Conservation (phyloP, 1,140 invertebrate genomes). For the Caligus rogercresseyi region DNA sequence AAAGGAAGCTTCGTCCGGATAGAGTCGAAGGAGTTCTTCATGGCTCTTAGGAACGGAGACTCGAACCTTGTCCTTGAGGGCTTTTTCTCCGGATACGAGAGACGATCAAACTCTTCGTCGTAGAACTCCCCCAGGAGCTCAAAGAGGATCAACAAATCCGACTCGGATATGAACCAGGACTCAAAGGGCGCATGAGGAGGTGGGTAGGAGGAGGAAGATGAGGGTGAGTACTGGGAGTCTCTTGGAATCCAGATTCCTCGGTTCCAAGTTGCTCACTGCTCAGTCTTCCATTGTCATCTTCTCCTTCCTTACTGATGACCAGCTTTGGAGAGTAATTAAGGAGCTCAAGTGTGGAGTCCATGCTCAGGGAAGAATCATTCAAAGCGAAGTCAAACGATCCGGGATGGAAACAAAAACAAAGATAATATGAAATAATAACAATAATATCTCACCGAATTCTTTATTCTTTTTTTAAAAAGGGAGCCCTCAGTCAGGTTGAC, state of each 20-base stretch:
- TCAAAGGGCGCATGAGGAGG: background rate
- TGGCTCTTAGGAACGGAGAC: background rate
- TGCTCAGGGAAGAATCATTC: too few relatives aligned
- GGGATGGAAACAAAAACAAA: too few relatives aligned
- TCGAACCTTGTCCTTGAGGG: background rate
- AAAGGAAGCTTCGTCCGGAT: background rate
- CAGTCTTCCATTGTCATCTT: background rate
- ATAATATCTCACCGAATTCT: too few relatives aligned
- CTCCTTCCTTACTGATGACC: background rate
- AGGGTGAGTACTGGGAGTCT: too few relatives aligned
- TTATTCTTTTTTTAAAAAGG: too few relatives aligned
- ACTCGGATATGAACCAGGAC: background rate
- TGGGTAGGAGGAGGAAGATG: too few relatives aligned
- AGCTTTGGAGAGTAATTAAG: background rate
- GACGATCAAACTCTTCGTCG: background rate
- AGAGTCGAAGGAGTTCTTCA: background rate
- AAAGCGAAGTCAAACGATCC: too few relatives aligned
- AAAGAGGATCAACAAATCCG: background rate
- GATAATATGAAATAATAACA: too few relatives aligned
- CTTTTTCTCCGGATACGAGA: background rate
- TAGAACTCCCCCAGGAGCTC: background rate
- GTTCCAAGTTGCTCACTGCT: background rate
- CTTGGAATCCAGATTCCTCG: background rate
- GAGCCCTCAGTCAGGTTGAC: too few relatives aligned
- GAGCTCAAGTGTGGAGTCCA: background rate